Evolutionary conservation across 2,888 invertebrate species (phyloP).

Genomic region (Melinaea menophilus): DNA sequence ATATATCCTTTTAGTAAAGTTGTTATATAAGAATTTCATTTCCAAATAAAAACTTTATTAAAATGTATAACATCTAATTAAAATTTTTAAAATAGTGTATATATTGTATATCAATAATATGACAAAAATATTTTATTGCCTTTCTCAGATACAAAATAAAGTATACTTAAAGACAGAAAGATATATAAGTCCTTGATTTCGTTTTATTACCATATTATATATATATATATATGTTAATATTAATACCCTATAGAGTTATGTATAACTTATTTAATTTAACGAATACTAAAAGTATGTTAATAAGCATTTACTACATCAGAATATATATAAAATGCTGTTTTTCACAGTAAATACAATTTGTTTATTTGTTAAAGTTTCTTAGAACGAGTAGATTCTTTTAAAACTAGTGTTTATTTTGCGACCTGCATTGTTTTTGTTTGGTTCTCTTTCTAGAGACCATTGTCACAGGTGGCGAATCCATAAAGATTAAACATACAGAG

Average conservation of each 20-base stretch:
- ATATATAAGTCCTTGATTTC: too few relatives aligned
- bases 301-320: not conserved
- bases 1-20: too few relatives aligned
- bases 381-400: constrained; percentile 13
- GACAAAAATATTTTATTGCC: too few relatives aligned
- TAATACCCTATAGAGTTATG: not conserved
- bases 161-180: too few relatives aligned
- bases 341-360: not conserved
- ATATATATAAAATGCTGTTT: not conserved
- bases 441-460: constrained; percentile 38
- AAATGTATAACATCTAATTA: too few relatives aligned
- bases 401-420: constrained; percentile 9
- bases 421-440: constrained; percentile 27
- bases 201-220: not conserved
- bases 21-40: too few relatives aligned
- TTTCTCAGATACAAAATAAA: too few relatives aligned
- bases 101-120: too few relatives aligned
- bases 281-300: constrained; percentile 4
- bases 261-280: constrained; percentile 2
- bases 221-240: not conserved
- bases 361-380: not conserved
- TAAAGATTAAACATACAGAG: constrained; percentile 32
- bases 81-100: too few relatives aligned
- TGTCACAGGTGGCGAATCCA: constrained; percentile 38
- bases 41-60: too few relatives aligned